Base-by-base conservation (phyloP, 2,113 vertebrate genomes). In the Odontesthes bonariensis region DNA sequence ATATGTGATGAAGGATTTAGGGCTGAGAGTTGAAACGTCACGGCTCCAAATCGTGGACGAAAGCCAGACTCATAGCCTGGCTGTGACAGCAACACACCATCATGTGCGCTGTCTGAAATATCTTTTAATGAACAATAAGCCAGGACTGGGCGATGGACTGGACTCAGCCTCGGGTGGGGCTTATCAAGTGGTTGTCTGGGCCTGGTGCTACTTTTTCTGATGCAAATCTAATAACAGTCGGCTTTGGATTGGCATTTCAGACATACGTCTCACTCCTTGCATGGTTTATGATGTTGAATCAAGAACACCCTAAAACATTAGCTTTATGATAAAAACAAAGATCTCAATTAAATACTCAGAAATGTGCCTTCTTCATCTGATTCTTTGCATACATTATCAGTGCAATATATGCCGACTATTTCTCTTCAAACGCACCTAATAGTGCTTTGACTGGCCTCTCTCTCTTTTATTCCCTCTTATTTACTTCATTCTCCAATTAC, bases 321-420 rank as follows among this genome's bases (percentile, higher is more conserved):
- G 20, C 49, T 61, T 62, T 33, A 14, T 58, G n/a, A 58, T 0
- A 38, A 27, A 69, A 33, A 47, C 19, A 44, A 38, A 19, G 31
- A 22, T 54, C 22, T 51, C 2, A 76, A 60, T 70, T 5, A 1
- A 16, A 38, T 68, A 62, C 1, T 62, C n/a, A 59, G 22, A 80
- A 42, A 71, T 61, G 80, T 73, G 54, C 73, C 56, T 56, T 63
- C 13, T 46, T 40, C 0, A 17, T 51, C 33, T 40, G 68, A 72
- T 70, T 67, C 11, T 73, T 76, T 80, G 80, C 75, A 69, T 60
- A 63, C 61, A 73, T 65, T 31, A 66, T 79, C 76, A 90, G 85
- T 89, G 87, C 85, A 85, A 76, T 54, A 52, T 44, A 38, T 57
- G 47, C 8, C 63, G 17, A 52, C 16, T 49, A 12, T 61, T 55